Evolutionary conservation across 2,797 vertebrate species (phyloP).

Genomic region (Gallinago nigripennis): DNA sequence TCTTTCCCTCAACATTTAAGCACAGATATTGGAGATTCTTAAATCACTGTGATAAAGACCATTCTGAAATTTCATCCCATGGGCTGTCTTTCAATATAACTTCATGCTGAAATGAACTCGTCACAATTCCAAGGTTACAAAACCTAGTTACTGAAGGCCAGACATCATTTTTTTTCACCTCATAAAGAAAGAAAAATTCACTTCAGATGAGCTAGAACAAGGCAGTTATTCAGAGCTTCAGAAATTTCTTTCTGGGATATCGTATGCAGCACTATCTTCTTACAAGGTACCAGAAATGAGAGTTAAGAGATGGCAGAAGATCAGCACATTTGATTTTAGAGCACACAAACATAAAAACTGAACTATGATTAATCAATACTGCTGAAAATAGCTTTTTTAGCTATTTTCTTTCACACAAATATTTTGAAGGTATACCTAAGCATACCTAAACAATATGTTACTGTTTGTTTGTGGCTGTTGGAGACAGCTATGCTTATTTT

Average conservation of each 20-base stretch:
- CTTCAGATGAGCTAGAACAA: not conserved
- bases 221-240: not conserved
- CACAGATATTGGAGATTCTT: not conserved
- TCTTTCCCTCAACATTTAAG: not conserved
- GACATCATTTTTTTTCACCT: not conserved
- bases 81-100: not conserved
- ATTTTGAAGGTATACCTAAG: not conserved
- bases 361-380: not conserved
- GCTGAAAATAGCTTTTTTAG: not conserved
- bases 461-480: not conserved
- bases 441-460: not conserved
- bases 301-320: not conserved
- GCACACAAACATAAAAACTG: not conserved
- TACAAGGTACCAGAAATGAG: not conserved
- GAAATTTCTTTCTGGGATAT: not conserved
- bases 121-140: not conserved
- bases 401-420: not conserved
- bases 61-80: not conserved
- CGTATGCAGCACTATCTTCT: fast-evolving
- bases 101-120: not conserved
- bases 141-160: not conserved
- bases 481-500: not conserved
- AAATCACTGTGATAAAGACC: not conserved
- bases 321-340: not conserved
- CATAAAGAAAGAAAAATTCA: not conserved